Base-by-base conservation (phyloP, 2,888 invertebrate genomes). In the Mesochorus sp. region DNA sequence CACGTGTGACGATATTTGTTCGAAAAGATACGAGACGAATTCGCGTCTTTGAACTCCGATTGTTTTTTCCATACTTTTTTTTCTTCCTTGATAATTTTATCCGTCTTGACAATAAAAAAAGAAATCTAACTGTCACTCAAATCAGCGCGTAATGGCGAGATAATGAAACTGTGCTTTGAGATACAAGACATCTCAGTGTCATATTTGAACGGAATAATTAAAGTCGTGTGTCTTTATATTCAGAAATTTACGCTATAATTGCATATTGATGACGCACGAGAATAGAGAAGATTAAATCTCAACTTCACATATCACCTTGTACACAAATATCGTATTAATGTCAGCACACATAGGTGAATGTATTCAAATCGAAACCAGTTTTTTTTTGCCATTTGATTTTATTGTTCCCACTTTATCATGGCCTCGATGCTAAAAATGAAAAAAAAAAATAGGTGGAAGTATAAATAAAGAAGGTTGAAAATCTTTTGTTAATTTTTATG, bases 241-340 rank as follows among this genome's bases (percentile, higher is more conserved):
- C 8, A 19, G 14, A 44, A 61, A n/a, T 55, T 44, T 51, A 57
- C 31, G 24, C 10, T 62, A 47, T 51, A 51, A 77, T 62, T 55
- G 44, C 55, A 55, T 64, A 68, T 73, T 49, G 57, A 59, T 73
- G 78, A 78, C 78, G 77, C 73, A 70, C 77, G 68, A 31, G 49
- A 68, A 39, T 21, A 21, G 21, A 5, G 64, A 6, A 19, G 24
- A 72, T 72, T 68, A 49, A 49, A 72, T 77, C 62, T 21, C 47
- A 73, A 55, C 73, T 77, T 66, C 62, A 62, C 72, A 61, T 53
- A 64, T 78, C 70, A 70, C 74, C 74, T 77, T 77, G 73, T 47
- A 31, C 12, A 12, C 31, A 64, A 73, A 77, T 73, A 68, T 37
- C 12, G 21, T 73, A 73, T 73, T 49, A 61, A 73, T 73, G 73